phyloP scores from a whole-genome alignment of 2,113 vertebrate genomes.

The Hypocryptadius cinnamomeus region DNA sequence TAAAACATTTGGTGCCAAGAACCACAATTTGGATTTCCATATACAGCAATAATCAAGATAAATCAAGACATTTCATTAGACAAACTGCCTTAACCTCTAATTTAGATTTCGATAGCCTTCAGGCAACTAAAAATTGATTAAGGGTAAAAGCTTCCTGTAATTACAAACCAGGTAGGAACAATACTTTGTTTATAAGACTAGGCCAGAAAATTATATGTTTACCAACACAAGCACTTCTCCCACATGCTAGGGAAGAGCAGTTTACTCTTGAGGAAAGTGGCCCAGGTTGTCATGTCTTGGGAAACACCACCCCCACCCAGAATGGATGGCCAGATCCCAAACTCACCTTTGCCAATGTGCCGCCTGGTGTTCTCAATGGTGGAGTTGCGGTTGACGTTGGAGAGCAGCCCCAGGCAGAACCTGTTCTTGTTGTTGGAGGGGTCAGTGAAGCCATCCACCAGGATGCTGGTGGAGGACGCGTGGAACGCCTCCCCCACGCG shows the following conservation, averaged over 20 bases:
- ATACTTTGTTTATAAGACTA: not conserved
- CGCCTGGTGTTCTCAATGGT: slow-evolving; percentile 97
- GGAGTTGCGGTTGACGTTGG: slow-evolving; percentile 98
- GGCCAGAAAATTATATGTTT: not conserved
- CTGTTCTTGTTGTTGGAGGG: slow-evolving; percentile 98
- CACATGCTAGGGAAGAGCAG: not conserved
- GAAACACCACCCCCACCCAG: rapidly evolving
- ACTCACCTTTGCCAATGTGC: slow-evolving; percentile 93
- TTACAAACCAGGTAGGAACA: not conserved
- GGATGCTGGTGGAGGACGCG: slow-evolving; percentile 92
- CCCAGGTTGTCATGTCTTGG: rapidly evolving
- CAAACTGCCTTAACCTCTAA: not conserved
- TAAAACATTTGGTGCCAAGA: not conserved
- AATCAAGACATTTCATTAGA: not conserved
- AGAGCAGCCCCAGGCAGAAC: slow-evolving; percentile 96
- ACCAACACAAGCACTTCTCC: not conserved
- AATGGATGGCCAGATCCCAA: not conserved
- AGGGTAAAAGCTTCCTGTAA: slow-evolving; percentile 3
- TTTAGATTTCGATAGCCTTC: not conserved
- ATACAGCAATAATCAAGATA: not conserved
- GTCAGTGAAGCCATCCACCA: slow-evolving; percentile 98
- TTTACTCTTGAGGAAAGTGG: not conserved
- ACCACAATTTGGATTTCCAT: not conserved
- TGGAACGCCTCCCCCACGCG: slow-evolving; percentile 96
- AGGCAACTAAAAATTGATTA: not conserved